Conservation (phyloP, 2,797 vertebrate species). For the Lacerta bilineata region DNA sequence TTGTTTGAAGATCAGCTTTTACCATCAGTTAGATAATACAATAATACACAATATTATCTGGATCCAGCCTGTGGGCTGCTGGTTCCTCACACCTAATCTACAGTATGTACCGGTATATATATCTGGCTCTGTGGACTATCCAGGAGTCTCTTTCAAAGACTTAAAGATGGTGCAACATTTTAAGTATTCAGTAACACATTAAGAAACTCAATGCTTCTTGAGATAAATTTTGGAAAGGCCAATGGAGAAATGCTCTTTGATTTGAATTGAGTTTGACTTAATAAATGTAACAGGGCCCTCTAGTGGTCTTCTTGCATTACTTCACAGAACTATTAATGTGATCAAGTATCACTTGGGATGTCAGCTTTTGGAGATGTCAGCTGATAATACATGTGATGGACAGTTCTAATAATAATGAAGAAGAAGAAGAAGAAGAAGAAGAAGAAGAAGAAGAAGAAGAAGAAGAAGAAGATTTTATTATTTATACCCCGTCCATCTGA, state of each 20-base stretch:
- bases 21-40: too few species aligned
- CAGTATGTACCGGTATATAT: too few species aligned
- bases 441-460: too few species aligned
- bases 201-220: neutral
- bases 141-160: neutral
- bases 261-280: neutral
- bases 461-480: too few species aligned
- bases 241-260: neutral
- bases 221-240: neutral
- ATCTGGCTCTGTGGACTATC: neutral
- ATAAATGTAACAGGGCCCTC: constrained; percentile 26
- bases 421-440: too few species aligned
- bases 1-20: too few species aligned
- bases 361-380: neutral
- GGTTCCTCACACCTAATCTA: neutral
- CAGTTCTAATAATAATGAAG: too few species aligned
- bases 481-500: too few species aligned
- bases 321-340: neutral
- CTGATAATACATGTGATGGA: neutral
- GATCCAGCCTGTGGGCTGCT: neutral
- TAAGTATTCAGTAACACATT: neutral
- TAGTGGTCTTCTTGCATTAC: constrained; percentile 4
- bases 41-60: neutral
- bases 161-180: constrained; percentile 3
- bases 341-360: neutral